A percentile compares a stretch with the other conserved stretches of the same genome.
Evolutionary conservation across 2,113 vertebrate species (phyloP).

Genomic region (Cyprinodon brontotheroides): DNA sequence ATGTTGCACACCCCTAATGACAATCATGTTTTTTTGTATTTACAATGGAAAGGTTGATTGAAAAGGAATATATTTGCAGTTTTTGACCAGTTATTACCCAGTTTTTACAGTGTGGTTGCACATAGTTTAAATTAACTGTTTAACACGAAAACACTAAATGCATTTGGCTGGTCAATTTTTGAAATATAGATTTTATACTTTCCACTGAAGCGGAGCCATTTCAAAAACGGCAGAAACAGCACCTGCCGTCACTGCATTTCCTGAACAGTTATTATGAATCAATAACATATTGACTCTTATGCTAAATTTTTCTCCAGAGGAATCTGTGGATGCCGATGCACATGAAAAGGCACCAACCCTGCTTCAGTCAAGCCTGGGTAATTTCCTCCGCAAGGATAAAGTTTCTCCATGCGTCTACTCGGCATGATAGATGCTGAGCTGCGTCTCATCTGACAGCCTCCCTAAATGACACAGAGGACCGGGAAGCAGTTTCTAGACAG

Average conservation of each 20-base stretch:
- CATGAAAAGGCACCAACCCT: background rate
- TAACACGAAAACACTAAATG: background rate
- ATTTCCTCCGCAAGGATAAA: background rate
- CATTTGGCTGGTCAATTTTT: background rate
- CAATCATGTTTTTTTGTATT: too few species aligned
- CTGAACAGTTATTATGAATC: background rate
- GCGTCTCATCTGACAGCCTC: background rate
- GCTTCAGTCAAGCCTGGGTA: background rate
- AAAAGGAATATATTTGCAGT: background rate
- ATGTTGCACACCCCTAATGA: too few species aligned
- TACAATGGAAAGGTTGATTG: background rate
- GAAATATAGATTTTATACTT: background rate
- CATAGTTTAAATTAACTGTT: background rate
- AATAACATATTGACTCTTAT: background rate
- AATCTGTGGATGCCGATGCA: too few species aligned
- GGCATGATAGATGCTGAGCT: background rate
- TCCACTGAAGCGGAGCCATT: background rate
- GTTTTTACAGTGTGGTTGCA: background rate
- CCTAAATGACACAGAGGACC: constrained; percentile 1
- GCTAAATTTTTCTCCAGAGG: background rate
- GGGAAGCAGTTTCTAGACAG: background rate
- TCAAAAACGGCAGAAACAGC: background rate
- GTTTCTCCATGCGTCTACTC: background rate
- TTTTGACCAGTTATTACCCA: background rate
- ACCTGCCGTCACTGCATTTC: background rate